Base-by-base conservation (phyloP, 2,797 vertebrate genomes). In the Sebastes ruberrimus region DNA sequence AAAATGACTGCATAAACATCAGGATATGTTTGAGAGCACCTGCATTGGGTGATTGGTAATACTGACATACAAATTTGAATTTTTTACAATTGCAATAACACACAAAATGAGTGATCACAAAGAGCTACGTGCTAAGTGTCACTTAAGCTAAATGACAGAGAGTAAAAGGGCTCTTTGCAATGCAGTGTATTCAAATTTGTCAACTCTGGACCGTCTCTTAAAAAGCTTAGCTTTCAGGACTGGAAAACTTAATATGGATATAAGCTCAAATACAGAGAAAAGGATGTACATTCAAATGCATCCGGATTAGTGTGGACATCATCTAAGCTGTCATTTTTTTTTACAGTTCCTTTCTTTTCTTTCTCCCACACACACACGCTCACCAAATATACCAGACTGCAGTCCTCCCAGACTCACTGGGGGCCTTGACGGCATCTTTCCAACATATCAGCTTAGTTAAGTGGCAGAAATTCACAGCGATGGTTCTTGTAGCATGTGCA, bases 381-480 rank as follows among this genome's bases (percentile, higher is more conserved):
- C 77, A 63, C 35, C 38, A 62, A 33, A 59, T 1, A 60, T 2
- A 63, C 52, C 68, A 73, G 55, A 81, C 71, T 66, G 32, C 4
- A 64, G 32, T 62, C 70, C 23, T 66, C 49, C 78, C 68, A 76
- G 57, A 77, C 65, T 73, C 71, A 33, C 71, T 55, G 11, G 59
- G 67, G 72, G 74, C 35, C 63, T 79, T 69, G 76, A 84, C 68
- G 10, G 65, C 52, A 68, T 76, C 73, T 63, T 69, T 74, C 56
- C 73, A 55, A 72, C 71, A 63, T 32, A 83, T 80, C 68, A 35
- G 73, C 82, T 87, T 83, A 84, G 82, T 78, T 80, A 90, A 78
- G 73, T 61, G 64, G 78, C 72, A 90, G 72, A 88, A 78, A 87
- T 82, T 80, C 78, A 77, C 77, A 84, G 83, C 35, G 66, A 72